Evolutionary conservation across 2,113 vertebrate species (phyloP).

Genomic region (Thomomys bottae): DNA sequence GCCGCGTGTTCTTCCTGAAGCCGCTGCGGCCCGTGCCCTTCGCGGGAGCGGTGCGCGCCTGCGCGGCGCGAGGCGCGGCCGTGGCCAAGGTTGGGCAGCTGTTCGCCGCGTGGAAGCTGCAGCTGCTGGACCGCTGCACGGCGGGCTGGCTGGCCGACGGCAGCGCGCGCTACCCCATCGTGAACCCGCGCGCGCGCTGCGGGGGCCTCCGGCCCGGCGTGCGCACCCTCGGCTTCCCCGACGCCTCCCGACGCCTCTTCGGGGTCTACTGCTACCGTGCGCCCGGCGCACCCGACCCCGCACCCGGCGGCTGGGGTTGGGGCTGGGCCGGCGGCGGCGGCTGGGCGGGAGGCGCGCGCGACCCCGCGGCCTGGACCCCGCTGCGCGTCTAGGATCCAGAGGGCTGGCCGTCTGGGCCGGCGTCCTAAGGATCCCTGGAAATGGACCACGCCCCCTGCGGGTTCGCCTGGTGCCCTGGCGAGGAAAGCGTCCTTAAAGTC

Average conservation of each 20-base stretch:
- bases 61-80: conserved; percentile 87
- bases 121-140: conserved; percentile 95
- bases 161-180: conserved; percentile 96
- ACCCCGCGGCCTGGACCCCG: conserved; percentile 59
- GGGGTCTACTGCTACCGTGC: conserved; percentile 94
- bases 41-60: conserved; percentile 90
- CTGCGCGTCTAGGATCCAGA: conserved; percentile 77
- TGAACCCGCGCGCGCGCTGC: conserved; percentile 93
- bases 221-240: conserved; percentile 94
- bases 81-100: conserved; percentile 96
- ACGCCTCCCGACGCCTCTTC: conserved; percentile 93
- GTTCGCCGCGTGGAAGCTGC: conserved; percentile 95
- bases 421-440: neutral
- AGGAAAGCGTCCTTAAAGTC: too few species aligned
- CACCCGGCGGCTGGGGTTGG: conserved; percentile 65
- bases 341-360: conserved; percentile 71
- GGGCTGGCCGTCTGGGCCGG: neutral
- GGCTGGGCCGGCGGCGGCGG: conserved; percentile 77
- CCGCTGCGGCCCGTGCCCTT: conserved; percentile 94
- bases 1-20: conserved; percentile 95
- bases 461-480: too few species aligned
- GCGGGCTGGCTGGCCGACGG: conserved; percentile 95
- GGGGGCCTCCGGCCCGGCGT: conserved; percentile 93
- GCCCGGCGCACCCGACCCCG: fast-evolving
- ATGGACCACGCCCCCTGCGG: neutral